Conservation (phyloP, 2,113 vertebrate species). For the Silurus glanis region DNA sequence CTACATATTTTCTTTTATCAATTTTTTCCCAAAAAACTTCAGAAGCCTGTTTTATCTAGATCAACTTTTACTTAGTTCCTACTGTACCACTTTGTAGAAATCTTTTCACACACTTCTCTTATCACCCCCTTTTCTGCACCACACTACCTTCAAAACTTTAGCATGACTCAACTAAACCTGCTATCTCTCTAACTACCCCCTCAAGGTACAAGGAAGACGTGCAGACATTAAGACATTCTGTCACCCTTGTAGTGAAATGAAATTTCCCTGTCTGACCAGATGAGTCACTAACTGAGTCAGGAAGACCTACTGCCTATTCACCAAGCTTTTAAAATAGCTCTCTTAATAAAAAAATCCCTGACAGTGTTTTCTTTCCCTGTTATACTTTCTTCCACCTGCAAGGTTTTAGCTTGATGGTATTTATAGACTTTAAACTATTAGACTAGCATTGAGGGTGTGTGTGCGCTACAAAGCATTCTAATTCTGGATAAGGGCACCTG, state of each 20-base stretch:
- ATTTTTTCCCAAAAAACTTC: not conserved
- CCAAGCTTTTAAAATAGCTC: not conserved
- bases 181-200: not conserved
- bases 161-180: not conserved
- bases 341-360: not conserved
- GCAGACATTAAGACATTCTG: not conserved
- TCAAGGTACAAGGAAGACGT: not conserved
- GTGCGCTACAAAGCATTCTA: not conserved
- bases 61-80: too few species aligned
- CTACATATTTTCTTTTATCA: not conserved
- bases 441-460: not conserved
- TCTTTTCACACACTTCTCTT: too few species aligned
- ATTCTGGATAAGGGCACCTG: not conserved
- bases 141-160: not conserved
- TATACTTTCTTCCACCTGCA: not conserved
- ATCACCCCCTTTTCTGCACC: not conserved
- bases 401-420: not conserved
- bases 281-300: conserved; percentile 7
- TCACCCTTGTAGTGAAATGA: not conserved
- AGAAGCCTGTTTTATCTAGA: not conserved
- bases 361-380: not conserved
- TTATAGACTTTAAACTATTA: not conserved
- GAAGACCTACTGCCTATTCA: not conserved
- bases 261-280: not conserved
- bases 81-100: not conserved